A percentile compares a stretch with the other conserved stretches of the same genome.
phyloP scores from a whole-genome alignment of 2,888 invertebrate species.

The Drosophila phalerata region DNA sequence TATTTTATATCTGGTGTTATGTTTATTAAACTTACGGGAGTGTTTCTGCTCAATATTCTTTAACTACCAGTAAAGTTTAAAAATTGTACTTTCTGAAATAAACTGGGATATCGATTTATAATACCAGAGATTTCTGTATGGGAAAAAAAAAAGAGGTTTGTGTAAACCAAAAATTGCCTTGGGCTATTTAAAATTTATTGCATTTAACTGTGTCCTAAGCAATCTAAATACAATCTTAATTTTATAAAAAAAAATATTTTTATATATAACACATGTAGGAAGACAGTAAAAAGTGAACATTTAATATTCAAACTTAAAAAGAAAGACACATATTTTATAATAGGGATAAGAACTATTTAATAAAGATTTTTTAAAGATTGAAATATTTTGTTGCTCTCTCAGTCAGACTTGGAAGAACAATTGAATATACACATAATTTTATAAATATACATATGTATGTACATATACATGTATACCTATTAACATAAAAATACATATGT shows the following conservation, averaged over 20 bases:
- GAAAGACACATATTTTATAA: constrained; percentile 5
- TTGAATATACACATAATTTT: constrained; percentile 10
- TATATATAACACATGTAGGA: not conserved
- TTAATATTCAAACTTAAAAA: constrained; percentile 15
- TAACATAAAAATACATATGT: not conserved
- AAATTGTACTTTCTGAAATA: not conserved
- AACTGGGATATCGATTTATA: too few species aligned
- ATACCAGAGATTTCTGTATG: not conserved
- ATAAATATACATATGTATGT: constrained; percentile 4
- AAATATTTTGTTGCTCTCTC: constrained; percentile 17
- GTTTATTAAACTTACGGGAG: not conserved
- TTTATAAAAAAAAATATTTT: constrained; percentile 12
- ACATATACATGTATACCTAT: constrained; percentile 6
- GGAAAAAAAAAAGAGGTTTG: not conserved
- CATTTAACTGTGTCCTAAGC: constrained; percentile 36
- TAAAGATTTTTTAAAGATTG: not conserved
- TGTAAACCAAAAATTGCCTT: constrained; percentile 27
- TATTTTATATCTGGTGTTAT: too few species aligned
- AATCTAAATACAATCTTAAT: constrained; percentile 36
- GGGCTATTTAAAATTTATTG: constrained; percentile 44
- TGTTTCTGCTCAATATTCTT: not conserved
- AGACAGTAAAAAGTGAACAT: constrained; percentile 8
- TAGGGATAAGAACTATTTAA: not conserved
- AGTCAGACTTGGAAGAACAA: constrained; percentile 30
- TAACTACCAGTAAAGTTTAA: not conserved